A percentile compares a stretch with the other conserved stretches of the same genome.
Conservation (phyloP, 2,113 vertebrate species). For the Circaetus cinerascens region DNA sequence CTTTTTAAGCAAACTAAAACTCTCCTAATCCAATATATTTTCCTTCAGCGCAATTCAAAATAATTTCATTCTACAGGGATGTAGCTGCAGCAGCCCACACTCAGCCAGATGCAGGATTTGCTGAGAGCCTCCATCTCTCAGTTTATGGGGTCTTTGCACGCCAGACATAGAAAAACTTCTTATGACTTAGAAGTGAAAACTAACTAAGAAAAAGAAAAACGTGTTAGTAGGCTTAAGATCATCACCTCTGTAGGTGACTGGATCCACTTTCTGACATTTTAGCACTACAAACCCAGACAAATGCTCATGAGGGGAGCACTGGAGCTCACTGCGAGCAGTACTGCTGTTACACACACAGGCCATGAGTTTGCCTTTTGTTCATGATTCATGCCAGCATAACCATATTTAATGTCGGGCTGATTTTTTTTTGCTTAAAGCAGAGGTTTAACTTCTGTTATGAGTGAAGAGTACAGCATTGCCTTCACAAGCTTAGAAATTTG, state of each 20-base stretch:
- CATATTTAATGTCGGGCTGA: neutral
- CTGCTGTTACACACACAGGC: too few species aligned
- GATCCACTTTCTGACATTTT: neutral
- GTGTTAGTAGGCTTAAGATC: neutral
- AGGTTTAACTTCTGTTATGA: neutral
- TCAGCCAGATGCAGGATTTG: neutral
- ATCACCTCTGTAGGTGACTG: neutral
- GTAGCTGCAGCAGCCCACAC: neutral
- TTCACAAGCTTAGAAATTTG: neutral
- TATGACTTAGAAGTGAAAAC: neutral
- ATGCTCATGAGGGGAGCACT: neutral
- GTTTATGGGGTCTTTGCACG: rapidly evolving
- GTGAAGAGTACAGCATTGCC: neutral
- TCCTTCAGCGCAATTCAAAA: neutral
- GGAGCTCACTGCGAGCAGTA: neutral
- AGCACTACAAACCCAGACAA: neutral
- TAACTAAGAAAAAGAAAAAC: neutral
- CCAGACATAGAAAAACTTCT: rapidly evolving
- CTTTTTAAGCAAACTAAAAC: neutral
- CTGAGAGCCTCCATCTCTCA: neutral
- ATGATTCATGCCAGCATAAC: neutral
- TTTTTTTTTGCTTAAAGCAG: neutral
- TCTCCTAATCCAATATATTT: neutral
- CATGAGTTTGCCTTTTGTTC: too few species aligned
- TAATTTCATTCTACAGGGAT: neutral